phyloP scores from a whole-genome alignment of 2,888 invertebrate genomes.

The Epinotia bilunana region DNA sequence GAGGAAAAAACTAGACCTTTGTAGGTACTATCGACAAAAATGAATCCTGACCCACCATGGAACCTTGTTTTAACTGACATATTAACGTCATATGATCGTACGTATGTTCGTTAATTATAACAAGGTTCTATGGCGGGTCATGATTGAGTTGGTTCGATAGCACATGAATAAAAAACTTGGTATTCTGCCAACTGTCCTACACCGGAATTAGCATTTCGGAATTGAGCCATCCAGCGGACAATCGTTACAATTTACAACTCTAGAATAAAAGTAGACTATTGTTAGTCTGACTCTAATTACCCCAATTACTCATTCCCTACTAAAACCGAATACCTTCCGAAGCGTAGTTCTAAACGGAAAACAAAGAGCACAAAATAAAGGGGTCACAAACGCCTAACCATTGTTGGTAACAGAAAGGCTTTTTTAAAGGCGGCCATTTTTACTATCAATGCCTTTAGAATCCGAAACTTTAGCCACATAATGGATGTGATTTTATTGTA shows the following conservation, averaged over 20 bases:
- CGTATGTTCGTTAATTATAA: too few relatives aligned
- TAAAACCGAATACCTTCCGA: slow-evolving; percentile 32
- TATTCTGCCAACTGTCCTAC: background rate
- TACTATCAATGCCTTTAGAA: slow-evolving; percentile 52
- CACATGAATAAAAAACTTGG: background rate
- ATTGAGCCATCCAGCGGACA: background rate
- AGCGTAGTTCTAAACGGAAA: slow-evolving; percentile 46
- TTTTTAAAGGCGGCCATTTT: slow-evolving; percentile 55
- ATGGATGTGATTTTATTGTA: slow-evolving; percentile 43
- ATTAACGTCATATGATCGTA: too few relatives aligned
- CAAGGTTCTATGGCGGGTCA: too few relatives aligned
- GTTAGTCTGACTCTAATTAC: slow-evolving; percentile 2
- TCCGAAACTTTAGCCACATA: slow-evolving; percentile 46
- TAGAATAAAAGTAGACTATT: slow-evolving; percentile 5
- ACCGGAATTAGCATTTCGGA: background rate
- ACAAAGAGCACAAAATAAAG: slow-evolving; percentile 51
- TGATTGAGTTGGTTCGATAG: too few relatives aligned
- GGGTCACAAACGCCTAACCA: slow-evolving; percentile 49
- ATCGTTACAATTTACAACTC: background rate
- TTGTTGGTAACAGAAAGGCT: slow-evolving; percentile 51
- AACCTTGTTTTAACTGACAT: too few relatives aligned
- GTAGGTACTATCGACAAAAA: too few relatives aligned
- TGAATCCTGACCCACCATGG: too few relatives aligned
- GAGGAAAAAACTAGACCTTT: too few relatives aligned
- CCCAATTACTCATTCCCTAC: slow-evolving; percentile 16